Evolutionary conservation across 2,888 invertebrate genomes (phyloP).

Genomic region (Macroteleia sp.): DNA sequence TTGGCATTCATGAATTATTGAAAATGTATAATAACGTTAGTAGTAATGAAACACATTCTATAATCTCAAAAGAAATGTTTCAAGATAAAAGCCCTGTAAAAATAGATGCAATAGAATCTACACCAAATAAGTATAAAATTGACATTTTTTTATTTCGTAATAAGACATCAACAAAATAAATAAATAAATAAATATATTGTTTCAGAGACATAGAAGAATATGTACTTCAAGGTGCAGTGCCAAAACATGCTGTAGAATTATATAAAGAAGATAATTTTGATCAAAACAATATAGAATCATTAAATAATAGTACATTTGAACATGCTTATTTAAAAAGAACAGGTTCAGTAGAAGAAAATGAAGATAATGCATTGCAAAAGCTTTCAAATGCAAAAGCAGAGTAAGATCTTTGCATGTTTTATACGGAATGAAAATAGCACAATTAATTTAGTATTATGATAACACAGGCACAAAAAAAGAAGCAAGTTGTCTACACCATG

Average conservation of each 20-base stretch:
- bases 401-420: too few relatives aligned
- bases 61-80: slow-evolving; percentile 49
- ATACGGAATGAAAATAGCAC: too few relatives aligned
- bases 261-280: slow-evolving; percentile 82
- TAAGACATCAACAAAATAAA: too few relatives aligned
- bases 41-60: slow-evolving; percentile 68
- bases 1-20: too few relatives aligned
- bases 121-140: slow-evolving; percentile 54
- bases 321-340: slow-evolving; percentile 72
- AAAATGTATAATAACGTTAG: slow-evolving; percentile 77
- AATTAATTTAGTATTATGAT: too few relatives aligned
- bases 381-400: slow-evolving; percentile 76
- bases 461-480: too few relatives aligned
- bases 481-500: too few relatives aligned
- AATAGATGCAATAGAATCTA: slow-evolving; percentile 39
- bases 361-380: too few relatives aligned
- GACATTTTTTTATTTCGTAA: not conserved
- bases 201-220: slow-evolving; percentile 86
- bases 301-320: slow-evolving; percentile 68
- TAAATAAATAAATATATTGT: not conserved
- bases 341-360: slow-evolving; percentile 85
- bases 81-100: slow-evolving; percentile 62
- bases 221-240: slow-evolving; percentile 87
- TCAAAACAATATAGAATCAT: slow-evolving; percentile 76
- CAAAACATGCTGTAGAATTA: slow-evolving; percentile 86